Evolutionary conservation across 2,797 vertebrate species (phyloP).

Genomic region (Lacerta viridis): DNA sequence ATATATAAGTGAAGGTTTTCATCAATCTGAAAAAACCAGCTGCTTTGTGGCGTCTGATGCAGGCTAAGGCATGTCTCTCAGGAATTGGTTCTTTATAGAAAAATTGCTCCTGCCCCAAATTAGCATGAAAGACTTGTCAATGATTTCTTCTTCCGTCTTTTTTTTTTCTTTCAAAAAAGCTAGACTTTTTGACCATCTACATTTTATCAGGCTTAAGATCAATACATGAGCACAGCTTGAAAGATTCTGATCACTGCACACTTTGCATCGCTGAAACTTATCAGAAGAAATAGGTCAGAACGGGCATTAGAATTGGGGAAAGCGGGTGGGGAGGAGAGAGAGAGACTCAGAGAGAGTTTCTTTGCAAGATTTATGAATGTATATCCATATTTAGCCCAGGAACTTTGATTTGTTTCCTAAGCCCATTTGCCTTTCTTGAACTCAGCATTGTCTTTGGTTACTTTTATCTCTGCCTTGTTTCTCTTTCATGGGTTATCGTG

Average conservation of each 20-base stretch:
- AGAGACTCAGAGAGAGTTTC: not conserved
- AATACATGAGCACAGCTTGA: conserved; percentile 57
- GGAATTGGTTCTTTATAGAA: conserved; percentile 32
- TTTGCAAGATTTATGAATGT: not conserved
- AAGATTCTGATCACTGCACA: conserved; percentile 41
- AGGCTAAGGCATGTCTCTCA: conserved; percentile 4
- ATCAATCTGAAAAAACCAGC: conserved; percentile 43
- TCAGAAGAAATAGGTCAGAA: not conserved
- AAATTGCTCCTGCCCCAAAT: conserved; percentile 16
- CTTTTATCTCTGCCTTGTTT: conserved; percentile 2
- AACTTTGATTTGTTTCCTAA: conserved; percentile 34
- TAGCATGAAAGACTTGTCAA: conserved; percentile 50
- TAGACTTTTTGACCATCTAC: conserved; percentile 47
- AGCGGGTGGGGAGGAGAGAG: not conserved
- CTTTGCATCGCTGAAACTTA: conserved; percentile 44
- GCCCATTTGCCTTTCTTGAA: conserved; percentile 27
- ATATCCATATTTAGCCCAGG: not conserved
- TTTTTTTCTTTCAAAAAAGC: not conserved
- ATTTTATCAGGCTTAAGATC: conserved; percentile 56
- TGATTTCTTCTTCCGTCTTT: conserved; percentile 7
- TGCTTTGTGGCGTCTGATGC: conserved; percentile 44
- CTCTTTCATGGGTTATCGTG: conserved; percentile 30
- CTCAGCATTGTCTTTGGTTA: not conserved
- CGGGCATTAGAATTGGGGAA: not conserved
- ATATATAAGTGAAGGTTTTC: conserved; percentile 47